Evolutionary conservation across 2,888 invertebrate species (phyloP).

Genomic region (Scaptomyza cyrtandrae): DNA sequence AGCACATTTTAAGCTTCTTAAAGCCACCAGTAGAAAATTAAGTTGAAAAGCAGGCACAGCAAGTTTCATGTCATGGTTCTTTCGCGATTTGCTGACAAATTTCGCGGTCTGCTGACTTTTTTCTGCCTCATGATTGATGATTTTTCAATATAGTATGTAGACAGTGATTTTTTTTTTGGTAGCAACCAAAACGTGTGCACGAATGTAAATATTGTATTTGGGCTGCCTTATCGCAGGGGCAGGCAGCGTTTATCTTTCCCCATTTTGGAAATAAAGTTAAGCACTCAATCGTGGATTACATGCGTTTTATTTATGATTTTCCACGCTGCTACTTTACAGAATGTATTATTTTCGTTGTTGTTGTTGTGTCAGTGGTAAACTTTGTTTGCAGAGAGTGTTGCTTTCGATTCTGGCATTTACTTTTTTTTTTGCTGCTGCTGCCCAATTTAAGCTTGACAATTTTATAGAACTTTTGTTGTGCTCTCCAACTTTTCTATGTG

Average conservation of each 20-base stretch:
- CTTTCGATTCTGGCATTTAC: conserved; percentile 47
- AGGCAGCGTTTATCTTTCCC: neutral
- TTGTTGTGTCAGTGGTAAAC: conserved; percentile 11
- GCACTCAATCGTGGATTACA: conserved; percentile 81
- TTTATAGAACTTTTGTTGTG: conserved; percentile 48
- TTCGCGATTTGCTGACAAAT: conserved; percentile 64
- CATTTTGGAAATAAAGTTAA: conserved; percentile 66
- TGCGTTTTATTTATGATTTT: conserved; percentile 81
- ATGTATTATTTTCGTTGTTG: conserved; percentile 52
- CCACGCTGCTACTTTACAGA: conserved; percentile 70
- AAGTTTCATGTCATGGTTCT: conserved; percentile 55
- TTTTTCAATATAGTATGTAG: conserved; percentile 66
- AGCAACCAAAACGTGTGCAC: conserved; percentile 55
- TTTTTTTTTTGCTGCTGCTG: conserved; percentile 12
- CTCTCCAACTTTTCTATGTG: conserved; percentile 64
- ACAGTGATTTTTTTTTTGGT: conserved; percentile 49
- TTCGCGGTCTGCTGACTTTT: conserved; percentile 70
- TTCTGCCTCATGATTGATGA: conserved; percentile 69
- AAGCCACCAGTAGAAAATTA: conserved; percentile 54
- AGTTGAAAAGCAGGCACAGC: conserved; percentile 28
- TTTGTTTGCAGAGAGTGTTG: conserved; percentile 40
- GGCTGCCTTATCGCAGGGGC: conserved; percentile 20
- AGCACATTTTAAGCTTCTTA: conserved; percentile 55
- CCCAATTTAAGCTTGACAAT: conserved; percentile 56
- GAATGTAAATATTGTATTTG: conserved; percentile 69